Base-by-base conservation (phyloP, 2,888 invertebrate species). In the Nomada ferruginata region DNA sequence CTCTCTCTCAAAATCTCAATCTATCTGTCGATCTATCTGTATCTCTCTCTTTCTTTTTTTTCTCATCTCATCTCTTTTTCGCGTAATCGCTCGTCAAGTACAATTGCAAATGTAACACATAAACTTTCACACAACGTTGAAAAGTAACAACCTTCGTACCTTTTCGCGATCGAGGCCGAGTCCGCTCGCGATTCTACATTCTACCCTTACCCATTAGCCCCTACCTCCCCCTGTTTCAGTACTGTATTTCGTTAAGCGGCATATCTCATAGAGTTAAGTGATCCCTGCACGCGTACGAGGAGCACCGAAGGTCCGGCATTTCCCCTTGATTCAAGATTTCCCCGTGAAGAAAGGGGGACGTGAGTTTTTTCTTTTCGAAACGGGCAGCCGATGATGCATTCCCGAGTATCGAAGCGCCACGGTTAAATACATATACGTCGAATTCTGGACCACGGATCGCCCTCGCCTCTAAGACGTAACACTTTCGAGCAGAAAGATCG, bases 61-160 rank as follows among this genome's bases (percentile, higher is more conserved):
- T 57, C 63, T 64, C 55, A 20, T 66, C 60, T 83, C 77, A 70
- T 63, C 61, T 42, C 70, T 50, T 75, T 73, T 69, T 69, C 79
- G 79, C 80, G 79, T 83, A 83, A 86, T 83, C 84, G 84, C 83
- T 90, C 86, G 86, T 90, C 90, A 89, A 92, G 90, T 92, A 90
- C 90, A 91, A 91, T 79, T 36, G 83, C 75, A 68, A 76, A 50
- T 52, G 69, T 73, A 72, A 68, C 44, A 74, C 60, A 64, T 63
- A 68, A 77, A 70, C 60, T 78, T 79, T 72, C 52, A 77, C 81
- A 75, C 83, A 76, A 76, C 79, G 59, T 80, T 72, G 47, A 76
- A 78, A 80, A 75, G 84, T 89, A 89, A 66, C 18, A 78, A 61
- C 85, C 89, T 90, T 89, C 82, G 87, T 90, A 90, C 88, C 89